Percentiles rank a stretch among this genome's conserved stretches.
Conservation (phyloP, 2,113 vertebrate genomes). For the Myxocyprinus asiaticus region DNA sequence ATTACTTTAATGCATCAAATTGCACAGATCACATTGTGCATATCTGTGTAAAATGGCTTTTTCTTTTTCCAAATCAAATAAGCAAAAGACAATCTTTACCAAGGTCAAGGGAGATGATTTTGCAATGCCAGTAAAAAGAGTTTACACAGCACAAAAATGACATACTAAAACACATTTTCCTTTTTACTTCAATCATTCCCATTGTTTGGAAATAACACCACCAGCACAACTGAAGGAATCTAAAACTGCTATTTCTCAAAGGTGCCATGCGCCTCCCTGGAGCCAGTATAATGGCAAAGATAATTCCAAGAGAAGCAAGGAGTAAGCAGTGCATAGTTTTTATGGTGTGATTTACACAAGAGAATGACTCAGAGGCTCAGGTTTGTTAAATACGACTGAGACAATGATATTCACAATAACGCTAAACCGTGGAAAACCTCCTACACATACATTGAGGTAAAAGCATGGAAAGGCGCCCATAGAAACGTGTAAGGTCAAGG, state of each 20-base stretch:
- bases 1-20: constrained; percentile 12
- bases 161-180: constrained; percentile 1
- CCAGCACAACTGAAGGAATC: not conserved
- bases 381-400: constrained; percentile 15
- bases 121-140: too few relatives aligned
- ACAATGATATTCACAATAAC: not conserved
- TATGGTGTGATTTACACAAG: constrained; percentile 1
- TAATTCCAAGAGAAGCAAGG: constrained; percentile 3
- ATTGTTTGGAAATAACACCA: constrained; percentile 2
- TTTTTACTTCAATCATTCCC: constrained; percentile 8
- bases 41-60: not conserved
- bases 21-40: constrained; percentile 4
- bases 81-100: not conserved
- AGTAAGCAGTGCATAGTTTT: not conserved
- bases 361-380: not conserved
- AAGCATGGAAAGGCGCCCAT: not conserved
- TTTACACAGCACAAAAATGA: not conserved
- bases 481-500: not conserved
- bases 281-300: constrained; percentile 19
- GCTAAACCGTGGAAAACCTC: not conserved
- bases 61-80: constrained; percentile 1
- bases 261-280: constrained; percentile 6
- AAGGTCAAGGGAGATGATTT: constrained; percentile 26
- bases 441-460: not conserved
- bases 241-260: not conserved